Base-by-base conservation (phyloP, 2,797 vertebrate species). In the Coilia nasus region DNA sequence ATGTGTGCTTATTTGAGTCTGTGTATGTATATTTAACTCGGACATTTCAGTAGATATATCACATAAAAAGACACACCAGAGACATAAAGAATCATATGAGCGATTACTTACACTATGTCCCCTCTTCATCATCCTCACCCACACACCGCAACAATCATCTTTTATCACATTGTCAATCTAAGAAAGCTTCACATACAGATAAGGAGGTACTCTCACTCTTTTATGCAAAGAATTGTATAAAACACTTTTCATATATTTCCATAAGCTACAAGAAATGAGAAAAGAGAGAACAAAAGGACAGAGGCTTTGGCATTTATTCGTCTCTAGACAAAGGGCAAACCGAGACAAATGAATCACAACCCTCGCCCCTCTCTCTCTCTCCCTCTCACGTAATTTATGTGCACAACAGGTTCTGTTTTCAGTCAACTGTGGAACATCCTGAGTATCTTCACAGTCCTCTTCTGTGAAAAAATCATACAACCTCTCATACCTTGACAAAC, bases 301-400 rank as follows among this genome's bases (percentile, higher is more conserved):
- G 31, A 41, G 31, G 14, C 35, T 35, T 78, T 78, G 71, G 35
- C 67, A 41, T 44, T 78, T 19, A 44, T 17, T 10, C 7, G 41
- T 78, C 41, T 44, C 31, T 41, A 78, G 71, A 78, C 71, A 78
- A 78, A 17, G 17, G 31, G 21, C 15, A 78, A 35, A 44, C 71
- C 71, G 21, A 78, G 71, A 78, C 35, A 41, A 41, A 78, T 78
- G 71, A 17, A 78, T 78, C 31, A 54, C 50, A 54, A 54, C 50
- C 3, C 50, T 1, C 50, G 9, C 35, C 35, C 35, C 64, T n/a
- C 25, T 25, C 31, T 3, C 25, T 9, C 28, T 75, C 19, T 44
- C 19, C 67, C 17, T 14, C 67, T 75, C 35, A 78, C 9, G 71
- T 78, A 78, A 41, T 78, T 41, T 35, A 31, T 21, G 19, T 78